A percentile compares a stretch with the other conserved stretches of the same genome.
These are phyloP conservation scores for Tetrapedia diversipes DNA, from an alignment of 2,888 invertebrate genomes.

Conservation along the genomic window DNA sequence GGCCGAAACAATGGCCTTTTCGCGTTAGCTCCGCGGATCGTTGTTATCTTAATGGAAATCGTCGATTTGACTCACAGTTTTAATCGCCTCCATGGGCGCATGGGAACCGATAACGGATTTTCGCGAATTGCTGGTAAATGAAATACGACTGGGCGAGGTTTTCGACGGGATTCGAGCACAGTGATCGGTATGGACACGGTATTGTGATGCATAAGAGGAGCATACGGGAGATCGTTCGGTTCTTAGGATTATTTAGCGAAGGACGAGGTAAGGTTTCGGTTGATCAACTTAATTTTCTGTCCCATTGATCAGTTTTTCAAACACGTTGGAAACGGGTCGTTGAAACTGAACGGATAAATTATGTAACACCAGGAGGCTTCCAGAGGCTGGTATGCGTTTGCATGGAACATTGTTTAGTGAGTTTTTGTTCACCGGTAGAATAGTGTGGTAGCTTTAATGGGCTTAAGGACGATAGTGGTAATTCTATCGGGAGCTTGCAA, in stretches of 20 bases:
- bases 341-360: constrained; percentile 3
- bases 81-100: neutral
- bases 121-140: neutral
- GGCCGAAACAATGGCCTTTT: constrained; percentile 19
- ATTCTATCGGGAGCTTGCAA: constrained; percentile 41
- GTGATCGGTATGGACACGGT: neutral
- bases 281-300: neutral
- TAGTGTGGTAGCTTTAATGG: neutral
- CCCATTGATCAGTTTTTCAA: neutral
- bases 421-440: neutral
- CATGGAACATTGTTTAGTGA: neutral
- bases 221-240: neutral
- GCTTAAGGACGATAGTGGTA: constrained; percentile 34
- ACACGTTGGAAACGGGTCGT: neutral
- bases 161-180: neutral
- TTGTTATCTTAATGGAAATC: constrained; percentile 26
- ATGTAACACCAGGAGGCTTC: neutral
- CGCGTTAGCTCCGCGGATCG: neutral
- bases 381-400: neutral
- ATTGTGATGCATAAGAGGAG: neutral
- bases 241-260: neutral
- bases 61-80: neutral
- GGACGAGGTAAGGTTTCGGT: neutral
- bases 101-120: neutral
- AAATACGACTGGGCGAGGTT: too few relatives aligned